These are phyloP conservation scores for Drosophila melanocephala DNA, from an alignment of 2,888 invertebrate species.

Conservation along the genomic window DNA sequence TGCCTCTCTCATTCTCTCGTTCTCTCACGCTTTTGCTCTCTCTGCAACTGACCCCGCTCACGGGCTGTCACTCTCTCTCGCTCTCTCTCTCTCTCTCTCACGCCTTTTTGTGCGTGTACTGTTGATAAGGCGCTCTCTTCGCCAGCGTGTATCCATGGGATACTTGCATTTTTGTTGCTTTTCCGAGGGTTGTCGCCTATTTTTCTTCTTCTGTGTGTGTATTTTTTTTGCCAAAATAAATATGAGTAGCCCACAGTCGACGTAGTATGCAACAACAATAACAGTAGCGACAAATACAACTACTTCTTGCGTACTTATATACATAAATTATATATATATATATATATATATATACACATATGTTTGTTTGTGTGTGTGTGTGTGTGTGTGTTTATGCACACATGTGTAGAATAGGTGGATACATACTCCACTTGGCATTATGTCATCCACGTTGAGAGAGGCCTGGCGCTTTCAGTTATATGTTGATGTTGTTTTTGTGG, in stretches of 20 bases:
- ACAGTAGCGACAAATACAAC: slow-evolving; percentile 27
- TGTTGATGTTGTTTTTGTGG: slow-evolving; percentile 21
- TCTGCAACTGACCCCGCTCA: neutral
- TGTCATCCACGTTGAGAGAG: slow-evolving; percentile 72
- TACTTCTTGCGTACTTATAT: slow-evolving; percentile 12
- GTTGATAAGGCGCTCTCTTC: slow-evolving; percentile 42
- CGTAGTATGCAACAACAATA: slow-evolving; percentile 47
- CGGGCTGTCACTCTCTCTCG: slow-evolving; percentile 5
- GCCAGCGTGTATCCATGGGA: slow-evolving; percentile 60
- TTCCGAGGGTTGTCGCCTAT: slow-evolving; percentile 63
- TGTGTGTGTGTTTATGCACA: neutral
- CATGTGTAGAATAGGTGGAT: slow-evolving; percentile 19
- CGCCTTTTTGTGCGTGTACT: slow-evolving; percentile 6
- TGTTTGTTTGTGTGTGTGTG: slow-evolving; percentile 3
- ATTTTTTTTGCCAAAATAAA: slow-evolving; percentile 60
- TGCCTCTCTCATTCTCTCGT: slow-evolving; percentile 15
- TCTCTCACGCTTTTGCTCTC: slow-evolving; percentile 6
- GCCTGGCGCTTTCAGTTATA: slow-evolving; percentile 48
- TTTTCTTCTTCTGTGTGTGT: slow-evolving; percentile 7
- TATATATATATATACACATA: slow-evolving; percentile 12
- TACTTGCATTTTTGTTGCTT: slow-evolving; percentile 36
- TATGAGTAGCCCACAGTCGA: slow-evolving; percentile 38
- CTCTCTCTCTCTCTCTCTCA: neutral
- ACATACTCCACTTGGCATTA: slow-evolving; percentile 63
- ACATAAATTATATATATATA: neutral